Conservation (phyloP, 1,140 invertebrate genomes). For the Achroia grisella region DNA sequence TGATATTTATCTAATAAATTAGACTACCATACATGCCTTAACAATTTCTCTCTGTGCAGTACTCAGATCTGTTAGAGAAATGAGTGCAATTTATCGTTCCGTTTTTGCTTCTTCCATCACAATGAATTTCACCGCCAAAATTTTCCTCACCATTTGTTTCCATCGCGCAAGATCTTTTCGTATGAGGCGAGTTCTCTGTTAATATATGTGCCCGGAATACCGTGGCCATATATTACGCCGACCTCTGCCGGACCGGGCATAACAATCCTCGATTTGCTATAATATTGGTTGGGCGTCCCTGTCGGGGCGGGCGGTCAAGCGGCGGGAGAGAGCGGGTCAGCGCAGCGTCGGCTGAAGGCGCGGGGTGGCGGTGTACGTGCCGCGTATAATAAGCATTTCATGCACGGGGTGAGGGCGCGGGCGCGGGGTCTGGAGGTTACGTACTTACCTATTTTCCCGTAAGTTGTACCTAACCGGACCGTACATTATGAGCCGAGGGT, state of each 20-base stretch:
- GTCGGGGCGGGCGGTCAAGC: constrained; percentile 24
- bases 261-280: constrained; percentile 74
- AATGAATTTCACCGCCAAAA: constrained; percentile 72
- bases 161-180: constrained; percentile 73
- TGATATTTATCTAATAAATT: too few relatives aligned
- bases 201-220: constrained; percentile 75
- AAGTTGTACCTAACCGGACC: constrained; percentile 73
- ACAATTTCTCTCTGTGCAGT: constrained; percentile 10
- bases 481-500: constrained; percentile 74
- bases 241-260: constrained; percentile 72
- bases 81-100: constrained; percentile 50
- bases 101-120: constrained; percentile 55
- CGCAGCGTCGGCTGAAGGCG: constrained; percentile 27
- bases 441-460: constrained; percentile 67
- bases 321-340: constrained; percentile 44
- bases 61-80: constrained; percentile 48
- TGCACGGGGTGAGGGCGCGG: constrained; percentile 62
- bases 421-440: constrained; percentile 49
- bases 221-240: constrained; percentile 74
- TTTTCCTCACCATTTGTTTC: constrained; percentile 75
- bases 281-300: constrained; percentile 66
- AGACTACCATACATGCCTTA: background rate
- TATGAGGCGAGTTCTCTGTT: constrained; percentile 73
- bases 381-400: constrained; percentile 76
- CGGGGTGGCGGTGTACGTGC: constrained; percentile 63